Percentiles rank a stretch among this genome's conserved stretches.
phyloP scores from a whole-genome alignment of 2,888 invertebrate genomes.

The Drosophila multiciliata region DNA sequence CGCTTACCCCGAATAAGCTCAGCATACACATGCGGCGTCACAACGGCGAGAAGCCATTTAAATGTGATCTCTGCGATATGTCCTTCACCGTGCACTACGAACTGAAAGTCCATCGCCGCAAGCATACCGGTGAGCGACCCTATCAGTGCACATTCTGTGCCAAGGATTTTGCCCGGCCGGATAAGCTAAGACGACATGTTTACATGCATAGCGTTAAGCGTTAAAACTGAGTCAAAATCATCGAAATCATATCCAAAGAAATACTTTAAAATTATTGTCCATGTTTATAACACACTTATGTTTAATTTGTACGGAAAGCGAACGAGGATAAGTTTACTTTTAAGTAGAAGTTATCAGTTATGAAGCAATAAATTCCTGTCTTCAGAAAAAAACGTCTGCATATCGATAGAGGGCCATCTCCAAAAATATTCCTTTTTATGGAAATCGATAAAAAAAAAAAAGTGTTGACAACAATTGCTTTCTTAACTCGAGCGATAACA shows the following conservation, averaged over 20 bases:
- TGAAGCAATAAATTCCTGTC: not conserved
- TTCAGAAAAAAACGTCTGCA: not conserved
- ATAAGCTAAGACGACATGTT: slow-evolving; percentile 76
- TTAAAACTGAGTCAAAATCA: slow-evolving; percentile 13
- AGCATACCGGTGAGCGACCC: slow-evolving; percentile 88
- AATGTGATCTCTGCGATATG: slow-evolving; percentile 88
- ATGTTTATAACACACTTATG: not conserved
- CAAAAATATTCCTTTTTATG: not conserved
- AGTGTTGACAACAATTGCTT: not conserved
- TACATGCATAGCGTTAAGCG: slow-evolving; percentile 69
- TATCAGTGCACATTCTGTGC: slow-evolving; percentile 84
- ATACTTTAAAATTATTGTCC: not conserved
- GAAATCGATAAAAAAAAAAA: not conserved
- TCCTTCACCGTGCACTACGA: slow-evolving; percentile 88
- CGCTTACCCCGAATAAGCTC: slow-evolving; percentile 87
- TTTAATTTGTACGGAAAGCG: not conserved
- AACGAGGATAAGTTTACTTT: not conserved
- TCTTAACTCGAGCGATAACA: not conserved
- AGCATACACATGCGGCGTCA: slow-evolving; percentile 89
- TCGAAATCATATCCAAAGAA: slow-evolving; percentile 6
- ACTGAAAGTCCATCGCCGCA: slow-evolving; percentile 87
- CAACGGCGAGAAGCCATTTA: slow-evolving; percentile 88
- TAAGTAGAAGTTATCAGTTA: not conserved
- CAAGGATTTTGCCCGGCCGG: slow-evolving; percentile 87
- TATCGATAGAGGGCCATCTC: not conserved